Base-by-base conservation (phyloP, 2,888 invertebrate genomes). In the Aromia moschata region DNA sequence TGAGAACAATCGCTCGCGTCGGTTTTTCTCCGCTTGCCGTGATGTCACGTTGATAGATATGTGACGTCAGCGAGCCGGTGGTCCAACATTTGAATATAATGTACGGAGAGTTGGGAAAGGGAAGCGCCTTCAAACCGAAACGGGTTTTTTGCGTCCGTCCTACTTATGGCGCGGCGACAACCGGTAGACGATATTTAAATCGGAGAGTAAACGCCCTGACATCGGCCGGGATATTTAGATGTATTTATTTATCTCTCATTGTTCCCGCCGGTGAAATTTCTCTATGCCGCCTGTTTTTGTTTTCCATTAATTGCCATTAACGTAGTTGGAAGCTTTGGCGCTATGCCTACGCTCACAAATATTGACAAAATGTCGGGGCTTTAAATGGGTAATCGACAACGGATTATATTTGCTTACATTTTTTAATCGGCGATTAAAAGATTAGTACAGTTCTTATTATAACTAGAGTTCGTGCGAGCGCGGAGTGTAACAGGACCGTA, bases 51-150 rank as follows among this genome's bases (percentile, higher is more conserved):
- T 77, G 77, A 79, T 78, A 74, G 78, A 79, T 78, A 70, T 69
- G 75, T 77, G 78, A 77, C 77, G 74, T 73, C 73, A 67, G 65
- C 61, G 56, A 67, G 72, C 73, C 73, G 78, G 78, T 79, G 79
- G 79, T 78, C 78, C 75, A 70, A 71, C 72, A 79, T 79, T 79
- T 79, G 76, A 78, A 79, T 79, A 79, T 79, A 79, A 79, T 79
- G 75, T 58, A 62, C 49, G 47, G 37, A 41, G 49, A 49, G 54
- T 55, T 58, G 56, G 52, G 53, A 49, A n/a, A 31, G 31, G 33
- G 41, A 18, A 51, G 40, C 40, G 40, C 31, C 41, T 52, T n/a
- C 30, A 40, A 16, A 49, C 43, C 47, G 43, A 44, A 59, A 59
- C 59, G 44, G 55, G 59, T 58, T 62, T 59, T 59, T 64, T 38